phyloP scores from a whole-genome alignment of 2,888 invertebrate genomes.

The Ophion ventricosus region DNA sequence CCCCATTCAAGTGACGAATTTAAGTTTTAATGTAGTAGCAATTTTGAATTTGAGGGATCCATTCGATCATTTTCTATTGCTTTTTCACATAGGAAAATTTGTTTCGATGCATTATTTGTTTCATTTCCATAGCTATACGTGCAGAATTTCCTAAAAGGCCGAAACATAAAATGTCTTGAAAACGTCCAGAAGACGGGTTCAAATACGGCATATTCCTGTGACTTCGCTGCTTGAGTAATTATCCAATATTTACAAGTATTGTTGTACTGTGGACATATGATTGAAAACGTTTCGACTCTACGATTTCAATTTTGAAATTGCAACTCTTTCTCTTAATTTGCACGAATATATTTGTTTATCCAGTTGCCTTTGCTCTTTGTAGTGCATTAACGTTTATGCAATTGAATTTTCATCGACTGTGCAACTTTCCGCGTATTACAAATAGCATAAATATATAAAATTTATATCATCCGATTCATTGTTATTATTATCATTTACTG shows the following conservation, averaged over 20 bases:
- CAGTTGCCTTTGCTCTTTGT: not conserved
- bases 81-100: too few species aligned
- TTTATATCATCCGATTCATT: not conserved
- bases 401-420: not conserved
- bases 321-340: not conserved
- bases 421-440: not conserved
- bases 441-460: not conserved
- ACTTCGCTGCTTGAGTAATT: too few species aligned
- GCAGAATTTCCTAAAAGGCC: too few species aligned
- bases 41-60: too few species aligned
- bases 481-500: not conserved
- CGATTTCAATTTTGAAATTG: not conserved
- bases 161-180: too few species aligned
- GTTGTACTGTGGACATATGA: too few species aligned
- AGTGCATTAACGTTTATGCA: not conserved
- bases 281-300: not conserved
- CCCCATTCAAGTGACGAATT: not conserved
- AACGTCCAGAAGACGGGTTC: too few species aligned
- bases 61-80: too few species aligned
- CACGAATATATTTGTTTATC: not conserved
- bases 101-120: too few species aligned
- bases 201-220: too few species aligned
- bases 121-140: too few species aligned
- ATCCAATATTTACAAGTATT: too few species aligned
- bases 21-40: not conserved